phyloP scores from a whole-genome alignment of 2,888 invertebrate genomes.

The Tortrix viridana region DNA sequence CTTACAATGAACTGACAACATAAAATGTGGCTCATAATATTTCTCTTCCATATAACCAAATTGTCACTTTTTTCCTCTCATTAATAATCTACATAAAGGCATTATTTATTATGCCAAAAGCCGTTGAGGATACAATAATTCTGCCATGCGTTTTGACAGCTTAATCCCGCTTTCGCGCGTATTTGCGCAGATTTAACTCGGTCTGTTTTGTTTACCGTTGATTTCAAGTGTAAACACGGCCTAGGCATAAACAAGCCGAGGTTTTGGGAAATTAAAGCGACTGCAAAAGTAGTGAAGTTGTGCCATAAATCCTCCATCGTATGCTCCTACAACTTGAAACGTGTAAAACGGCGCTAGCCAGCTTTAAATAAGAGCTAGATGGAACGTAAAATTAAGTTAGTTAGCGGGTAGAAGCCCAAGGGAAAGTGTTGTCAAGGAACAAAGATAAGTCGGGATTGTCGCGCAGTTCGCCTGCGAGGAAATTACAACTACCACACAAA shows the following conservation, averaged over 20 bases:
- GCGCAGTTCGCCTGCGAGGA: constrained; percentile 68
- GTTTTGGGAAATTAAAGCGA: constrained; percentile 74
- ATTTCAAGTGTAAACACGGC: constrained; percentile 14
- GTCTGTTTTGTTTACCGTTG: constrained; percentile 21
- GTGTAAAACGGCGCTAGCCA: constrained; percentile 42
- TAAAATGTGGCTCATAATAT: not conserved
- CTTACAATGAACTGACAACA: not conserved
- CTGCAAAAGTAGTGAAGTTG: constrained; percentile 75
- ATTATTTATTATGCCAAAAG: constrained; percentile 29
- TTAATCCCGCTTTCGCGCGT: constrained; percentile 26
- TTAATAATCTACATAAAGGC: constrained; percentile 25
- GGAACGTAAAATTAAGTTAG: constrained; percentile 46
- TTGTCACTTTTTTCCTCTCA: constrained; percentile 7
- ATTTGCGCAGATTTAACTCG: constrained; percentile 27
- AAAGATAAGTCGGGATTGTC: constrained; percentile 80
- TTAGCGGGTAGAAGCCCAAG: constrained; percentile 59
- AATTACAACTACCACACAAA: constrained; percentile 75
- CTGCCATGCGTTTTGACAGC: constrained; percentile 31
- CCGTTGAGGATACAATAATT: constrained; percentile 33
- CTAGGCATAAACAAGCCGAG: constrained; percentile 53
- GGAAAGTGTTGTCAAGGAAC: constrained; percentile 81
- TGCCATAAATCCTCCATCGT: constrained; percentile 68
- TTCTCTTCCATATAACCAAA: constrained; percentile 1
- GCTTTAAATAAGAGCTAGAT: constrained; percentile 42
- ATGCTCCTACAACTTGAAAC: constrained; percentile 36